These are phyloP conservation scores for Nettapus auritus DNA, from an alignment of 2,113 vertebrate species.

Conservation along the genomic window DNA sequence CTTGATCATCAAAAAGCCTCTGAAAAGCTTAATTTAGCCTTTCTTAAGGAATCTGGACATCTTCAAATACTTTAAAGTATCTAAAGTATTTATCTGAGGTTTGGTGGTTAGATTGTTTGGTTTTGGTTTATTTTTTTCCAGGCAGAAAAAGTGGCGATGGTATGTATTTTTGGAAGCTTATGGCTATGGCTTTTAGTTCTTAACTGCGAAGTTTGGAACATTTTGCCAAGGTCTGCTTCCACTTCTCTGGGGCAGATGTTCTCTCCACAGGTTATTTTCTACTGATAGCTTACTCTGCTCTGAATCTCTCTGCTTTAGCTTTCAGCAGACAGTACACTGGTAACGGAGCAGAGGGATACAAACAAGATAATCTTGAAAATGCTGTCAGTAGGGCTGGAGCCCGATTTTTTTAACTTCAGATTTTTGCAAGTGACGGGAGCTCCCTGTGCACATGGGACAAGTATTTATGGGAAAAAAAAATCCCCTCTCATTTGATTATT, in stretches of 20 bases:
- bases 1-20: conserved; percentile 50
- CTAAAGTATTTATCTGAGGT: neutral
- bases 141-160: neutral
- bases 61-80: conserved; percentile 12
- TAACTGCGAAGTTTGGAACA: neutral
- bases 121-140: neutral
- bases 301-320: neutral
- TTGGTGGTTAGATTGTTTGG: neutral
- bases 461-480: neutral
- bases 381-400: neutral
- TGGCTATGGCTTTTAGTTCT: neutral
- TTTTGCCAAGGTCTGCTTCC: neutral
- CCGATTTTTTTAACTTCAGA: neutral
- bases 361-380: neutral
- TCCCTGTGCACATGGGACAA: neutral
- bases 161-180: neutral
- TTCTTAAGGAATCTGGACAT: neutral
- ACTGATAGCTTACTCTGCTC: neutral
- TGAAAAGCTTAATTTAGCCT: conserved; percentile 32
- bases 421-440: neutral
- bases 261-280: neutral
- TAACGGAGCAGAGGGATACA: neutral
- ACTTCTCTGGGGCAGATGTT: neutral
- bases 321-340: neutral
- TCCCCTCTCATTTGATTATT: neutral